Conservation (phyloP, 2,888 invertebrate genomes). For the Athalia circularis region DNA sequence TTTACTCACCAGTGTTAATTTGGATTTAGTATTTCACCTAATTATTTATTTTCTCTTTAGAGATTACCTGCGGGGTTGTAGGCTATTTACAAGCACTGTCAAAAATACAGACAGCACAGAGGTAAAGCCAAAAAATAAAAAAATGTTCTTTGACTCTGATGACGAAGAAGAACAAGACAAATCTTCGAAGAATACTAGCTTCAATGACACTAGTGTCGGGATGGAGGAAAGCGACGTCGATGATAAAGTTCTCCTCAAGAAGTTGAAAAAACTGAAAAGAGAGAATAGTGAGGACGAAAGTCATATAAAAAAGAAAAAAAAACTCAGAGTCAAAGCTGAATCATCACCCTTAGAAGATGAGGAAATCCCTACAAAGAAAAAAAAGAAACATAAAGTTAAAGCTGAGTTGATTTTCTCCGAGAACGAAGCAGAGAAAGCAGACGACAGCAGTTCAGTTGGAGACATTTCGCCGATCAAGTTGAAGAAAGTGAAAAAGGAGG, state of each 20-base stretch:
- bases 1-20: neutral
- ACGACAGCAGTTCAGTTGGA: neutral
- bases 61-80: slow-evolving; percentile 60
- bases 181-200: neutral
- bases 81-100: slow-evolving; percentile 32
- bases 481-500: slow-evolving; percentile 39
- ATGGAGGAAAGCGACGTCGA: slow-evolving; percentile 43
- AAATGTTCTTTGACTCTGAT: slow-evolving; percentile 44
- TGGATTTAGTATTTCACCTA: slow-evolving; percentile 5
- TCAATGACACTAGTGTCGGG: slow-evolving; percentile 1
- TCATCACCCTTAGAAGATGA: neutral
- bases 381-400: slow-evolving; percentile 31
- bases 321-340: slow-evolving; percentile 36
- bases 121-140: slow-evolving; percentile 41
- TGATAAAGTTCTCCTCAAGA: slow-evolving; percentile 22
- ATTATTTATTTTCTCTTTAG: slow-evolving; percentile 51
- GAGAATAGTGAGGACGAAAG: slow-evolving; percentile 22
- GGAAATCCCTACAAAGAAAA: slow-evolving; percentile 10
- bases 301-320: slow-evolving; percentile 1
- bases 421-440: neutral
- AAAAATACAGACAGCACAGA: neutral
- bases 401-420: slow-evolving; percentile 1
- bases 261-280: slow-evolving; percentile 23
- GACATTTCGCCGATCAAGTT: neutral
- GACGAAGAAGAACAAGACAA: slow-evolving; percentile 12